Percentiles rank a stretch among this genome's conserved stretches.
Conservation (phyloP, 2,888 invertebrate species). For the Sminthurinus aureus region DNA sequence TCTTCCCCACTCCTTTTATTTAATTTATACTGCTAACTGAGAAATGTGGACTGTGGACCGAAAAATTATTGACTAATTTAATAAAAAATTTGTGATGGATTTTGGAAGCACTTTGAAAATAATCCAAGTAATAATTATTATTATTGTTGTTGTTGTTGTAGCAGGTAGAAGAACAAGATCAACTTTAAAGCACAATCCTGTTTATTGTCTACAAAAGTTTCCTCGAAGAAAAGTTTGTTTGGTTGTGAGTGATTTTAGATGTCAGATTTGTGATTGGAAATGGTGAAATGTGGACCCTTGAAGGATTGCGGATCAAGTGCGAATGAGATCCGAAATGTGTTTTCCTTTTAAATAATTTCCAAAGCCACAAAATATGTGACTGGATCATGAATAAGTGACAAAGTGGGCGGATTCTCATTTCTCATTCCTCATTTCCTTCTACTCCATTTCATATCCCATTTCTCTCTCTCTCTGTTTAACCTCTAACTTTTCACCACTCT, state of each 20-base stretch:
- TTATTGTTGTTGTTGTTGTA: too few relatives aligned
- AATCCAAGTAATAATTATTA: too few relatives aligned
- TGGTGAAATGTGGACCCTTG: neutral
- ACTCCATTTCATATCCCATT: neutral
- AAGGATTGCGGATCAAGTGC: neutral
- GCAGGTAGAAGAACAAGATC: too few relatives aligned
- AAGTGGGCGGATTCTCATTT: constrained; percentile 14
- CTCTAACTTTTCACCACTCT: neutral
- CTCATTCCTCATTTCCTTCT: too few relatives aligned
- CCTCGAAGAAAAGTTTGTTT: neutral
- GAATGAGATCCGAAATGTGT: neutral
- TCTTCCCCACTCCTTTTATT: too few relatives aligned
- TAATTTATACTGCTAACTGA: too few relatives aligned
- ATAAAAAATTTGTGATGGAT: too few relatives aligned
- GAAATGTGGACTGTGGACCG: too few relatives aligned
- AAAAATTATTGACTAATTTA: too few relatives aligned
- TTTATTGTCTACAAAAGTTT: too few relatives aligned
- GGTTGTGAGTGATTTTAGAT: neutral
- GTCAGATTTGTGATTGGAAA: neutral
- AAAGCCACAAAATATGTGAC: constrained; percentile 1
- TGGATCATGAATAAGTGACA: neutral
- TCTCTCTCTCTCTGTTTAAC: neutral
- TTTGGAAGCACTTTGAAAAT: too few relatives aligned
- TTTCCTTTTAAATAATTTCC: constrained; percentile 14
- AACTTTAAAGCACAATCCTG: too few relatives aligned